phyloP scores from a whole-genome alignment of 37 sponge, comb jelly and placozoan species.

The Oopsacas minuta region DNA sequence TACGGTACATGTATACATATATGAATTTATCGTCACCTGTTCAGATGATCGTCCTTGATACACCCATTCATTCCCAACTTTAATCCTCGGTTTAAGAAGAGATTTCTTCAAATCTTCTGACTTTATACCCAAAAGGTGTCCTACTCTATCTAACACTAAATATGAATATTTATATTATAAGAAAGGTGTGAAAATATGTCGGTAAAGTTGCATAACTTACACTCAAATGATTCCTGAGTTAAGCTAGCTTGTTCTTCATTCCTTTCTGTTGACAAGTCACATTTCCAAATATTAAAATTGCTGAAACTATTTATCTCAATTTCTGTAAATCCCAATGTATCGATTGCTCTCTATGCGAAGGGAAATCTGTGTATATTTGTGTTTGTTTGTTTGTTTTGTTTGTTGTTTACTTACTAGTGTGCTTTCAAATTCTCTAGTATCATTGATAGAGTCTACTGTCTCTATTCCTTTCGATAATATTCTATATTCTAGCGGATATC shows the following conservation, averaged over 20 bases:
- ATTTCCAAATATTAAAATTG: conserved; percentile 86
- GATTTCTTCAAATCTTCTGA: conserved; percentile 70
- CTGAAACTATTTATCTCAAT: conserved; percentile 63
- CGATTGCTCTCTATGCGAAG: conserved; percentile 73
- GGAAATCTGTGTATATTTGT: no score
- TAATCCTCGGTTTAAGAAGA: conserved; percentile 78
- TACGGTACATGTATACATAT: no score
- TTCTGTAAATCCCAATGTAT: conserved; percentile 49
- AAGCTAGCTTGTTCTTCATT: conserved; percentile 64
- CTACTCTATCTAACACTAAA: conserved; percentile 52
- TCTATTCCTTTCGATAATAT: neutral
- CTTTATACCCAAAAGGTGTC: conserved; percentile 81
- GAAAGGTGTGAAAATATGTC: neutral
- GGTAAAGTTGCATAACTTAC: neutral
- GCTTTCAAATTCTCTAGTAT: neutral
- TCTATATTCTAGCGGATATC: neutral
- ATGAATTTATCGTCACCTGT: no score
- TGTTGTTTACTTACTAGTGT: neutral
- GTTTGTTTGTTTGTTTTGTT: conserved; percentile 3
- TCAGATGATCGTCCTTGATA: conserved; percentile 72
- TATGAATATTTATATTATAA: no score
- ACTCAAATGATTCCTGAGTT: neutral
- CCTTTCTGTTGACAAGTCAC: conserved; percentile 67
- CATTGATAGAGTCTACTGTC: neutral
- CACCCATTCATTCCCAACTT: conserved; percentile 85